phyloP scores from a whole-genome alignment of 2,888 invertebrate species.

The Nymphalis polychloros region DNA sequence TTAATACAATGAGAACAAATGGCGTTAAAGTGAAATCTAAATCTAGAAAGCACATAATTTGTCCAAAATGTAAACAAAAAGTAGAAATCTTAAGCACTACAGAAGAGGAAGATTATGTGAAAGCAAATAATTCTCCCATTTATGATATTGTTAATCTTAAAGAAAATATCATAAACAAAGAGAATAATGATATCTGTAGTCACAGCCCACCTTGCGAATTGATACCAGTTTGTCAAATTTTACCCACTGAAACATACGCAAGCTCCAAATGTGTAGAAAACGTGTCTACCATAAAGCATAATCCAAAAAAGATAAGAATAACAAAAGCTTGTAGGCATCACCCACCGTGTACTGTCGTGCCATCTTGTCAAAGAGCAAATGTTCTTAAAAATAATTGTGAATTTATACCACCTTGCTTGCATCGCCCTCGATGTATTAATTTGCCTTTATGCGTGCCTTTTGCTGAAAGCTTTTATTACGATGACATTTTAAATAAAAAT shows the following conservation, averaged over 20 bases:
- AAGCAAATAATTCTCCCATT: slow-evolving; percentile 44
- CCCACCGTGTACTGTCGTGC: slow-evolving; percentile 73
- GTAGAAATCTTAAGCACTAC: slow-evolving; percentile 57
- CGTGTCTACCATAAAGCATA: slow-evolving; percentile 45
- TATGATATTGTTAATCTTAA: slow-evolving; percentile 31
- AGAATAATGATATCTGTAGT: slow-evolving; percentile 50
- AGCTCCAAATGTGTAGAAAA: slow-evolving; percentile 49
- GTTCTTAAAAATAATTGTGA: slow-evolving; percentile 69
- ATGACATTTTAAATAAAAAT: slow-evolving; percentile 48
- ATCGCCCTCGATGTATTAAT: slow-evolving; percentile 71
- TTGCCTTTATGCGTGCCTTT: slow-evolving; percentile 67
- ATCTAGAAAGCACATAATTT: slow-evolving; percentile 50
- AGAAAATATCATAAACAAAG: slow-evolving; percentile 38
- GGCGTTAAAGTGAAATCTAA: slow-evolving; percentile 26
- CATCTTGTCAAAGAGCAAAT: slow-evolving; percentile 67
- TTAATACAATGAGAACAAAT: slow-evolving; percentile 27
- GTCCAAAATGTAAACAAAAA: slow-evolving; percentile 67
- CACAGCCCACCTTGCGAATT: slow-evolving; percentile 67
- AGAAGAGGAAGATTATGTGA: slow-evolving; percentile 56
- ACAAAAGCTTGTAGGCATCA: slow-evolving; percentile 74
- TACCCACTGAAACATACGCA: slow-evolving; percentile 51
- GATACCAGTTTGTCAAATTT: slow-evolving; percentile 65
- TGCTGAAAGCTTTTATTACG: slow-evolving; percentile 58
- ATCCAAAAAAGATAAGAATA: slow-evolving; percentile 61
- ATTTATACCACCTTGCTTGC: slow-evolving; percentile 67